These are phyloP conservation scores for Dendrophyllia cribrosa DNA, from an alignment of 64 coral and sea anemone species.

Conservation along the genomic window DNA sequence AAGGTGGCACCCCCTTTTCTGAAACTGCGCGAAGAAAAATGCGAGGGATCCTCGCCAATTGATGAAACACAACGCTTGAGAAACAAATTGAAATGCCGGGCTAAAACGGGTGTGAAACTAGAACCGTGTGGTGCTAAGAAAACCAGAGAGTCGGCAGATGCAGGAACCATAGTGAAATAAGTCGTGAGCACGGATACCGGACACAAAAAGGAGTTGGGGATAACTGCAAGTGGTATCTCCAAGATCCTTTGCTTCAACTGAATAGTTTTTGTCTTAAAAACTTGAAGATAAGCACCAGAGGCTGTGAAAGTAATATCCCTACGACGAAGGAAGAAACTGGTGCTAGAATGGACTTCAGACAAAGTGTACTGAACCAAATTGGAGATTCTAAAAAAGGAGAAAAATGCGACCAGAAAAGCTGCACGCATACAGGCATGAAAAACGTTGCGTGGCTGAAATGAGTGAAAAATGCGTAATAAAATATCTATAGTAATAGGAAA, in stretches of 20 bases:
- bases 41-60: not conserved
- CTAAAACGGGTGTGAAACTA: constrained; percentile 15
- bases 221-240: constrained; percentile 7
- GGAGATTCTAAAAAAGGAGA: constrained; percentile 9
- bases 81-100: constrained; percentile 54
- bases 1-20: constrained; percentile 57
- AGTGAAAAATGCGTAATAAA: constrained; percentile 18
- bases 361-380: constrained; percentile 7
- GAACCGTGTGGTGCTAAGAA: constrained; percentile 12
- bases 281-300: not conserved
- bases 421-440: constrained; percentile 22
- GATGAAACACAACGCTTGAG: constrained; percentile 29
- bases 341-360: not conserved
- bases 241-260: constrained; percentile 11
- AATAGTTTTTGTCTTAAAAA: constrained; percentile 6
- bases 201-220: constrained; percentile 16
- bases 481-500: constrained; percentile 47
- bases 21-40: constrained; percentile 60
- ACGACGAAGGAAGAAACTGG: constrained; percentile 25
- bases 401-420: constrained; percentile 30
- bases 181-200: not conserved
- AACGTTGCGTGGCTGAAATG: constrained; percentile 22
- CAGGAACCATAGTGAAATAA: constrained; percentile 8
- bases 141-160: not conserved
- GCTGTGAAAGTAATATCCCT: not conserved